Conservation (phyloP, 2,113 vertebrate genomes). For the Nicator chloris region DNA sequence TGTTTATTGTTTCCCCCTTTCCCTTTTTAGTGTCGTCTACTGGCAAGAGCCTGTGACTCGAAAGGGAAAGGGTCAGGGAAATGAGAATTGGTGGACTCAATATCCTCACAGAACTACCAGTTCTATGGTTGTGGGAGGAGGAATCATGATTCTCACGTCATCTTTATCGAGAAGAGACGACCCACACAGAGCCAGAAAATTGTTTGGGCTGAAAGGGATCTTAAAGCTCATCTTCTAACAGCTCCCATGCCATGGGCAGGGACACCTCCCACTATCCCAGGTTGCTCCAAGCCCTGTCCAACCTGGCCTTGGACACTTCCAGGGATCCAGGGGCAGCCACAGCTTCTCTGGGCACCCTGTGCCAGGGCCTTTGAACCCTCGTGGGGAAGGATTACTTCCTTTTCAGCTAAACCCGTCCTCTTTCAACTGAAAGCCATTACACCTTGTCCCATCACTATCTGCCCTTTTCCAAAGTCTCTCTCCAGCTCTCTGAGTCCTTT, state of each 20-base stretch:
- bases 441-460: neutral
- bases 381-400: neutral
- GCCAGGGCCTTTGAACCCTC: neutral
- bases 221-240: neutral
- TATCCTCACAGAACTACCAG: neutral
- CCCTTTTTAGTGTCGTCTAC: neutral
- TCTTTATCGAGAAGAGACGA: neutral
- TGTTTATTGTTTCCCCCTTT: neutral
- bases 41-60: neutral
- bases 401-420: too few relatives aligned
- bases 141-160: neutral
- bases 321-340: neutral
- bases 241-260: neutral
- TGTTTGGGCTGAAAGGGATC: neutral
- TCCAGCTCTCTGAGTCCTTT: neutral
- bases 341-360: neutral
- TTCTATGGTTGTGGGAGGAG: neutral
- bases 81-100: neutral
- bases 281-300: neutral
- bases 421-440: neutral
- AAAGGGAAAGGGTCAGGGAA: neutral
- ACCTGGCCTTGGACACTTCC: neutral
- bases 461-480: neutral
- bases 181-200: neutral
- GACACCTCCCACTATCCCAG: neutral